Percentiles rank a stretch among this genome's conserved stretches.
Conservation (phyloP, 2,797 vertebrate genomes). For the Peromyscus aztecus region DNA sequence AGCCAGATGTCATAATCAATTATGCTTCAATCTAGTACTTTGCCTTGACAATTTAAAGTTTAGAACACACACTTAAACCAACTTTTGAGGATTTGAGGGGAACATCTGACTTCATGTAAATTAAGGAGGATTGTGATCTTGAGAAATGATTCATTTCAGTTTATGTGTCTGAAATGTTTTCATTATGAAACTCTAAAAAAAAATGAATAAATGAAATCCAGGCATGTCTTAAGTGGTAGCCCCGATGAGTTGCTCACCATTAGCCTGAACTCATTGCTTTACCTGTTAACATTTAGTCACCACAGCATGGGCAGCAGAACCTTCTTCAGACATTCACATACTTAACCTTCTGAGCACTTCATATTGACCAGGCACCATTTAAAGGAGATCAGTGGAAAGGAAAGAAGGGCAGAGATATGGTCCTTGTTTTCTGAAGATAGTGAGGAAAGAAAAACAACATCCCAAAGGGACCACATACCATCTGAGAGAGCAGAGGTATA, state of each 20-base stretch:
- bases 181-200: slow-evolving; percentile 43
- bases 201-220: slow-evolving; percentile 31
- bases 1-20: not conserved
- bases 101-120: not conserved
- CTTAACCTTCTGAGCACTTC: not conserved
- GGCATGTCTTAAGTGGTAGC: not conserved
- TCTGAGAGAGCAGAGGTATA: not conserved
- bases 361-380: not conserved
- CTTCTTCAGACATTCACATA: slow-evolving; percentile 27
- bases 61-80: not conserved
- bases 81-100: not conserved
- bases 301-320: not conserved
- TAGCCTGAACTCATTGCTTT: not conserved
- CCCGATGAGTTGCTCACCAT: not conserved
- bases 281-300: not conserved
- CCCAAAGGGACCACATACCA: not conserved
- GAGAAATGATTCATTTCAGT: not conserved
- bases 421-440: not conserved
- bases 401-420: not conserved
- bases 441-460: not conserved
- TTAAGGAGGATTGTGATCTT: not conserved
- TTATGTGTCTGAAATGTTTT: slow-evolving; percentile 9
- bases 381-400: not conserved
- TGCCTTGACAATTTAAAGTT: slow-evolving; percentile 10
- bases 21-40: not conserved